Conservation (phyloP, 2,113 vertebrate genomes). For the Odontesthes bonariensis region DNA sequence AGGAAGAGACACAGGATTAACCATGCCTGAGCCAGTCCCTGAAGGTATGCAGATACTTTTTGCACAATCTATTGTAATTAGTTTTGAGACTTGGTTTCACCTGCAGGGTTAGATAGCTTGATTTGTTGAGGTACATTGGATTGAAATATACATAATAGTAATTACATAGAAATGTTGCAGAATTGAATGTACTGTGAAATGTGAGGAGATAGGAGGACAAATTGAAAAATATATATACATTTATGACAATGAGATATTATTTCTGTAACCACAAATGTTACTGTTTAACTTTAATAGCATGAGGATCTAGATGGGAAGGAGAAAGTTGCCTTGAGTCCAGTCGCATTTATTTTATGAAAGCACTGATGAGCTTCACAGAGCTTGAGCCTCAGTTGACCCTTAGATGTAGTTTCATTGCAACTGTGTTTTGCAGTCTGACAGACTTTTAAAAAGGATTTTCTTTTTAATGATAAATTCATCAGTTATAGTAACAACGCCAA, state of each 20-base stretch:
- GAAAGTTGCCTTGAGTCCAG: background rate
- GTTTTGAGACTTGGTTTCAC: constrained; percentile 30
- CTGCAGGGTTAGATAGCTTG: background rate
- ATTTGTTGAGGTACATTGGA: constrained; percentile 5
- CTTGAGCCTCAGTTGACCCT: no score
- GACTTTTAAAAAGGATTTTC: no score
- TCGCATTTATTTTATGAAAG: background rate
- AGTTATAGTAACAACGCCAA: background rate
- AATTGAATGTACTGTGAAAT: background rate
- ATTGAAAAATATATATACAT: background rate
- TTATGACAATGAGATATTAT: constrained; percentile 3
- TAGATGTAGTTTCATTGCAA: background rate
- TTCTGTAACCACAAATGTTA: background rate
- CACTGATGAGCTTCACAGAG: no score
- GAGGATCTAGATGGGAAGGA: background rate
- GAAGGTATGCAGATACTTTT: constrained; percentile 74
- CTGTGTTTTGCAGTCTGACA: background rate
- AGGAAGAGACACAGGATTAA: constrained; percentile 74
- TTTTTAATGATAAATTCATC: background rate
- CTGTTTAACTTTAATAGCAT: background rate
- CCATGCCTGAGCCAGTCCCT: constrained; percentile 75
- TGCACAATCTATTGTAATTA: constrained; percentile 54
- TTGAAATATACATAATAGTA: background rate
- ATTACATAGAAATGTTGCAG: constrained; percentile 9
- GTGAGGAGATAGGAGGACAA: background rate